A percentile compares a stretch with the other conserved stretches of the same genome.
These are phyloP conservation scores for Heliconius melpomene DNA, from an alignment of 1,140 invertebrate genomes.

Conservation along the genomic window DNA sequence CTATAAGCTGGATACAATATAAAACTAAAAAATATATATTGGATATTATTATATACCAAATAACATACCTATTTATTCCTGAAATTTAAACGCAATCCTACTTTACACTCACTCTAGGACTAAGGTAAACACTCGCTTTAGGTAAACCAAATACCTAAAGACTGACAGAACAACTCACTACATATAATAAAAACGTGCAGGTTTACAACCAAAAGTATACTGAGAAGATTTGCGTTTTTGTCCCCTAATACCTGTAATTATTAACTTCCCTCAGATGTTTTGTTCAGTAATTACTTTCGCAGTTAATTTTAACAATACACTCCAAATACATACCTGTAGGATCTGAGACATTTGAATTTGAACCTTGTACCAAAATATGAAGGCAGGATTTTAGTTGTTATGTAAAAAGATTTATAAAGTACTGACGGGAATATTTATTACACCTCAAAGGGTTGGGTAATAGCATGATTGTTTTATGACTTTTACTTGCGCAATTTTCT, in stretches of 20 bases:
- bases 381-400: not conserved
- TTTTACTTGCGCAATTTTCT: constrained; percentile 77
- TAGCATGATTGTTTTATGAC: constrained; percentile 75
- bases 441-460: constrained; percentile 77
- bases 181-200: constrained; percentile 39
- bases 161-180: not conserved
- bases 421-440: constrained; percentile 74
- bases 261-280: constrained; percentile 57
- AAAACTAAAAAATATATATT: no score
- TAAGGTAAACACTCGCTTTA: not conserved
- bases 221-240: constrained; percentile 54
- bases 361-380: not conserved
- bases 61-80: not conserved
- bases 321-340: constrained; percentile 36
- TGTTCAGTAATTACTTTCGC: constrained; percentile 73
- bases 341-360: constrained; percentile 10
- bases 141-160: not conserved
- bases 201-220: constrained; percentile 59
- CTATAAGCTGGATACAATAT: no score
- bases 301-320: constrained; percentile 64
- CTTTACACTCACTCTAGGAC: not conserved
- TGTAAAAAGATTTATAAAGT: constrained; percentile 39
- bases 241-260: constrained; percentile 69
- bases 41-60: not conserved
- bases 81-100: not conserved